These are phyloP conservation scores for Cuculus canorus DNA, from an alignment of 2,797 vertebrate species.

Conservation along the genomic window DNA sequence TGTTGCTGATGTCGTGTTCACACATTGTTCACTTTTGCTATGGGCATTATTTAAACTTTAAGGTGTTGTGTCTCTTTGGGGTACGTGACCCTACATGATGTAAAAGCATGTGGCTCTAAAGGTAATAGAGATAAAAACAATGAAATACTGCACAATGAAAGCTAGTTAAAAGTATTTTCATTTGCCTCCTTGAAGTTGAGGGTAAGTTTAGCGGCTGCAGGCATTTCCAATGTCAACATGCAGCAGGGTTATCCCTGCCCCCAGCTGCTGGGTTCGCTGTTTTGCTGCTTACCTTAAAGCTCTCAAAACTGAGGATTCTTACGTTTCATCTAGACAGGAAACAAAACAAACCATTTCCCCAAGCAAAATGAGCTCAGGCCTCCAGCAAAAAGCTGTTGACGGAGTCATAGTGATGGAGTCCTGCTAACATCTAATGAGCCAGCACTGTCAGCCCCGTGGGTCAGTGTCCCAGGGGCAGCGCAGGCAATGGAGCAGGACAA, in stretches of 20 bases:
- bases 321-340: not conserved
- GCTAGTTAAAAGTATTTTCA: not conserved
- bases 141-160: not conserved
- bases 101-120: not conserved
- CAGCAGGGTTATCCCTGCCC: not conserved
- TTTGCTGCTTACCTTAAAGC: not conserved
- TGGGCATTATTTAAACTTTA: not conserved
- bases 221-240: not conserved
- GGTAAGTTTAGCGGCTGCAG: not conserved
- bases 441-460: not conserved
- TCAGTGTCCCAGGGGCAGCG: not conserved
- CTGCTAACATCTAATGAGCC: not conserved
- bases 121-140: not conserved
- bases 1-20: accelerated
- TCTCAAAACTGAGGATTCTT: not conserved
- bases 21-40: not conserved
- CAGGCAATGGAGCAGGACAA: not conserved
- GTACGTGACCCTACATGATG: not conserved
- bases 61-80: not conserved
- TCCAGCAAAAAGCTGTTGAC: not conserved
- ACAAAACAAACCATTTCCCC: constrained; percentile 21
- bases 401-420: not conserved
- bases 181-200: not conserved
- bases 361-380: not conserved
- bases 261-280: not conserved